Conservation (phyloP, 1,140 invertebrate genomes). For the Drosophila insularis region DNA sequence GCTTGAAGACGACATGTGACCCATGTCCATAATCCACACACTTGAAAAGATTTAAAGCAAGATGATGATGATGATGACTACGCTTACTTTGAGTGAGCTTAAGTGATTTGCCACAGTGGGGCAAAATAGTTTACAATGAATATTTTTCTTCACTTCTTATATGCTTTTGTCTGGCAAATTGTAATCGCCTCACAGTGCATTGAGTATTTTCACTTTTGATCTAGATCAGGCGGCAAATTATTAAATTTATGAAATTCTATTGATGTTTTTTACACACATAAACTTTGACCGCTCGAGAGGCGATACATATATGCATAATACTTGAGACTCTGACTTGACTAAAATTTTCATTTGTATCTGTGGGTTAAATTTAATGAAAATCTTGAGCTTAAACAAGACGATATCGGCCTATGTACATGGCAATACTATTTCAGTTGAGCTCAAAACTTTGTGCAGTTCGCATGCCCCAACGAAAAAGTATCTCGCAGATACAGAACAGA, state of each 20-base stretch:
- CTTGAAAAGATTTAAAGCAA: constrained; percentile 67
- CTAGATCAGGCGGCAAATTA: constrained; percentile 63
- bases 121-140: background rate
- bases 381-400: constrained; percentile 66
- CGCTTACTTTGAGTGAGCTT: constrained; percentile 66
- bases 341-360: constrained; percentile 44
- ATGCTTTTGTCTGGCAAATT: background rate
- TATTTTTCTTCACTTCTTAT: background rate
- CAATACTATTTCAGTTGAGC: constrained; percentile 53
- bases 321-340: constrained; percentile 39
- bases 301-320: constrained; percentile 23
- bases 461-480: constrained; percentile 38
- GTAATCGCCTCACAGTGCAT: constrained; percentile 44
- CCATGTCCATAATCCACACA: constrained; percentile 49
- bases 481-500: constrained; percentile 22
- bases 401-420: constrained; percentile 50
- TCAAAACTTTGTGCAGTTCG: constrained; percentile 54
- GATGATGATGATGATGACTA: constrained; percentile 46
- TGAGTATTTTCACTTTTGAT: constrained; percentile 71
- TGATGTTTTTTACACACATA: constrained; percentile 72
- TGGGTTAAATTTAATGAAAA: constrained; percentile 69
- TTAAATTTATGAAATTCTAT: constrained; percentile 81
- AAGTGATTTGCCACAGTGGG: constrained; percentile 65
- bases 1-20: constrained; percentile 50
- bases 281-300: constrained; percentile 72